A percentile compares a stretch with the other conserved stretches of the same genome.
Conservation (phyloP, 2,888 invertebrate species). For the Xanthia icteritia region DNA sequence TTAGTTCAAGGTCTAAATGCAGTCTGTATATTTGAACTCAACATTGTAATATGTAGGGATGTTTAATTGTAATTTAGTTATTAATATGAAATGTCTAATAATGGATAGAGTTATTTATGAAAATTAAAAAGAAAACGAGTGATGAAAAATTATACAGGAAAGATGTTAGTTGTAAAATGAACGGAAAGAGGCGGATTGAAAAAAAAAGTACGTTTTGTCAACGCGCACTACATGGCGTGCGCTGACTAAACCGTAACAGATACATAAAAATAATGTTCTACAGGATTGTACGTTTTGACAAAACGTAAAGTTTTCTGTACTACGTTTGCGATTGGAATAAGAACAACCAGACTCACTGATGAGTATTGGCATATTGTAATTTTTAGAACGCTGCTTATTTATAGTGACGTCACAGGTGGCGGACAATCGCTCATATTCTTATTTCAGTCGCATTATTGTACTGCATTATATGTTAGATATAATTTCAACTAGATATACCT, state of each 20-base stretch:
- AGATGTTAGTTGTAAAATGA: neutral
- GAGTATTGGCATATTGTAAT: neutral
- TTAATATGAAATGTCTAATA: neutral
- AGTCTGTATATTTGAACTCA: constrained; percentile 16
- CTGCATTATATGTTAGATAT: neutral
- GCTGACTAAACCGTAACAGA: too few relatives aligned
- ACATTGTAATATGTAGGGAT: neutral
- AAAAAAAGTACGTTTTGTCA: too few relatives aligned
- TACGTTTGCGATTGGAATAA: neutral
- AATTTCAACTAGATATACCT: constrained; percentile 5
- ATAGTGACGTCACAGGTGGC: neutral
- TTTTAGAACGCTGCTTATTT: neutral
- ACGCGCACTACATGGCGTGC: too few relatives aligned
- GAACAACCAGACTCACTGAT: neutral
- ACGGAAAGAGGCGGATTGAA: neutral
- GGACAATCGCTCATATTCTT: neutral
- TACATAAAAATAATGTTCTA: too few relatives aligned
- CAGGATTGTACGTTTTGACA: too few relatives aligned
- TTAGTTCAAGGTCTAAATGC: neutral
- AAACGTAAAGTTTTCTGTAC: too few relatives aligned
- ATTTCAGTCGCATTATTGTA: constrained; percentile 4
- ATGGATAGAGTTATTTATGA: neutral
- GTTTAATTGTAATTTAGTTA: constrained; percentile 6
- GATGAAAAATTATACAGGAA: constrained; percentile 10
- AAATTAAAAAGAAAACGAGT: neutral